Percentiles rank a stretch among this genome's conserved stretches.
These are phyloP conservation scores for Macroteleia sp. DNA, from an alignment of 2,888 invertebrate genomes.

Conservation along the genomic window DNA sequence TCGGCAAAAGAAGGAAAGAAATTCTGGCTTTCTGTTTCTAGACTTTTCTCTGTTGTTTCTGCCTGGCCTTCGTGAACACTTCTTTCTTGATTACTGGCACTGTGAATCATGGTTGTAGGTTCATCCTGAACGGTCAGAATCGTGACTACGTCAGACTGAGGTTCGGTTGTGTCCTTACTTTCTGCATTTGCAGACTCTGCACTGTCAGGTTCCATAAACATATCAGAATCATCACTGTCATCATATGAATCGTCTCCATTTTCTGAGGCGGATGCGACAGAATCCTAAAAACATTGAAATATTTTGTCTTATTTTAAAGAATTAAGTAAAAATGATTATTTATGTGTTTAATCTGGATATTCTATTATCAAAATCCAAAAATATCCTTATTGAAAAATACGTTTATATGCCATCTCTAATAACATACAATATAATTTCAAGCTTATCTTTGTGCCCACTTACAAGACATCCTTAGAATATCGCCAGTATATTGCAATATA, in stretches of 20 bases:
- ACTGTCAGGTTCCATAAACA: conserved; percentile 84
- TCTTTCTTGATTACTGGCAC: conserved; percentile 39
- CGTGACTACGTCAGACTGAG: conserved; percentile 26
- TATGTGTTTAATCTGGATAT: no score
- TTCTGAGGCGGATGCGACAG: conserved; percentile 77
- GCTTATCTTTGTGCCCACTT: no score
- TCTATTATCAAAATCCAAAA: no score
- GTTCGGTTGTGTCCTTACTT: conserved; percentile 25
- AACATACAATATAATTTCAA: no score
- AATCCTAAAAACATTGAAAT: conserved; percentile 74
- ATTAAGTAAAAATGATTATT: no score
- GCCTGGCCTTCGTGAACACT: conserved; percentile 43
- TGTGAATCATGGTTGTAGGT: conserved; percentile 38
- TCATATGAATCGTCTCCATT: conserved; percentile 79
- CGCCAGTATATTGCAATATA: no score
- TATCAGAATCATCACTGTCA: conserved; percentile 83
- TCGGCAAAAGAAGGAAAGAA: conserved; percentile 92
- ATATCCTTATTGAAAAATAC: no score
- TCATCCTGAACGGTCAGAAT: conserved; percentile 44
- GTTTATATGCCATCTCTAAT: no score
- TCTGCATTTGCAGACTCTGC: conserved; percentile 69
- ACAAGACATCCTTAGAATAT: no score
- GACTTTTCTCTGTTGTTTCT: conserved; percentile 81
- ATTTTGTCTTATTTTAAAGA: no score
- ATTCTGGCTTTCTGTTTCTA: conserved; percentile 87